Percentiles rank a stretch among this genome's conserved stretches.
These are phyloP conservation scores for Ylistrum balloti DNA, from an alignment of 1,140 invertebrate species.

Conservation along the genomic window DNA sequence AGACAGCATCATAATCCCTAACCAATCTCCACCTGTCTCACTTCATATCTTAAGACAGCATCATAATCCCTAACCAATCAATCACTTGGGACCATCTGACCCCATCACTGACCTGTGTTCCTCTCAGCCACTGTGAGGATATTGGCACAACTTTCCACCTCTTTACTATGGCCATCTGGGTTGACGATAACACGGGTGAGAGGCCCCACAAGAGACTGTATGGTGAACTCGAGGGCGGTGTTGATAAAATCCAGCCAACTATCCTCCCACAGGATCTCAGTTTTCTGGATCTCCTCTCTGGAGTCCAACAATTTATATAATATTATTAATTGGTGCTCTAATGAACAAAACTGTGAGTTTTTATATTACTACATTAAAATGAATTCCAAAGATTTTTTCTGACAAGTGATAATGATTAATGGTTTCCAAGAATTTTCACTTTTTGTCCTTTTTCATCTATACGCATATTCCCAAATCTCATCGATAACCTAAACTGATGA, in stretches of 20 bases:
- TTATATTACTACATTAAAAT: too few species aligned
- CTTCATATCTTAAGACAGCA: too few species aligned
- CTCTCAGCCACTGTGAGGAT: constrained; percentile 58
- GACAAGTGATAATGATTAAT: too few species aligned
- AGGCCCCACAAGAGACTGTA: constrained; percentile 52
- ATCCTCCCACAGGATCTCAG: constrained; percentile 66
- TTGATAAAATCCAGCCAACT: constrained; percentile 67
- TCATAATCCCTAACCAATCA: background rate
- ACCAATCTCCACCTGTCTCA: too few species aligned
- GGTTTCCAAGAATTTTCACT: too few species aligned
- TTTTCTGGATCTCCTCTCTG: constrained; percentile 58
- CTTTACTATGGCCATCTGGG: constrained; percentile 49
- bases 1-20: background rate
- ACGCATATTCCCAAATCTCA: too few species aligned
- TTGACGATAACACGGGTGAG: constrained; percentile 57
- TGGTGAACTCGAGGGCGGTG: constrained; percentile 59
- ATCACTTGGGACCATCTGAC: background rate
- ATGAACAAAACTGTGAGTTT: too few species aligned
- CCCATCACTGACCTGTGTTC: constrained; percentile 49
- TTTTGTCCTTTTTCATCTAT: too few species aligned
- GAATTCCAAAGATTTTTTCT: too few species aligned
- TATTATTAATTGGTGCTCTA: too few species aligned
- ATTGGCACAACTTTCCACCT: constrained; percentile 61
- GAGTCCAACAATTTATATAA: background rate
- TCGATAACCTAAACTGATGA: too few species aligned